Base-by-base conservation (phyloP, 2,888 invertebrate genomes). In the Flexamia atlantica region DNA sequence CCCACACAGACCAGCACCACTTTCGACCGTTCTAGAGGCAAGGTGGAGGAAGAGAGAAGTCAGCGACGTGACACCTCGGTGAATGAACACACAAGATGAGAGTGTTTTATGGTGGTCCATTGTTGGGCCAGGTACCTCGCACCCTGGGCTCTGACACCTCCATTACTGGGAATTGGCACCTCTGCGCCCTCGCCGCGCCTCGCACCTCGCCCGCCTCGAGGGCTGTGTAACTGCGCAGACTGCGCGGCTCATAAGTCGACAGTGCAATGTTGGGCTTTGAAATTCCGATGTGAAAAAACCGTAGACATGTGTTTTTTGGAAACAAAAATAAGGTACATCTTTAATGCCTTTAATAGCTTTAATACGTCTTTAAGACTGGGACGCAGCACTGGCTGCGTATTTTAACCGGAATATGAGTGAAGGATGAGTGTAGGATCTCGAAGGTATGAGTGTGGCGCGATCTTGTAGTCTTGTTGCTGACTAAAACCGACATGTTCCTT, bases 71-170 rank as follows among this genome's bases (percentile, higher is more conserved):
- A 64, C 64, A 64, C 64, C 28, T 64, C 64, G 28, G 64, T 28
- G 64, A 64, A 64, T 64, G 64, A 64, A 57, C 28, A 64, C 64
- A 14, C 30, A 23, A 12, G 70, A 36, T 14, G 70, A 40, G 40
- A 70, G 70, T 70, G 70, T 70, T 70, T 70, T 70, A 40, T 40
- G 36, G 70, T 3, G 20, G 70, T 20, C 23, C 20, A 40, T 70
- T 70, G 36, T 36, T 23, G 2, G 25, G n/a, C 23, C 32, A 40
- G 40, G 36, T 36, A 40, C 40, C 70, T 4, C 36, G 70, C 23
- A 40, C 70, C 70, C 68, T 12, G 60, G 68, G 68, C 68, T 32
- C 30, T 70, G 40, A 70, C 70, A 70, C 70, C 70, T 70, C 70
- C 70, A 70, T 70, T 70, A 36, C 40, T 9, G 20, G 30, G 30